Conservation (phyloP, 2,113 vertebrate genomes). For the Talpa occidentalis region DNA sequence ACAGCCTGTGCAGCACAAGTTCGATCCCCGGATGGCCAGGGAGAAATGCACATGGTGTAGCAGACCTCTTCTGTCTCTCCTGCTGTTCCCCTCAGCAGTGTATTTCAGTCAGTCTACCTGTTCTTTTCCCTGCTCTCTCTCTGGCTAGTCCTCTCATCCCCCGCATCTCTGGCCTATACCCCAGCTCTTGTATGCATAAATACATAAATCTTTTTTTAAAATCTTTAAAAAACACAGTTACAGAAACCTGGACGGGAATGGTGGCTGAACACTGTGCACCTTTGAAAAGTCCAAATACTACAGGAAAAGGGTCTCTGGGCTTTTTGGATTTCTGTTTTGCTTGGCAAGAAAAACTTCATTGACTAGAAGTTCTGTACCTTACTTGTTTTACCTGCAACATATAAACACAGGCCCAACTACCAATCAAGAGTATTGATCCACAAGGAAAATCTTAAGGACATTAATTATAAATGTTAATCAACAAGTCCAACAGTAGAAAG, state of each 20-base stretch:
- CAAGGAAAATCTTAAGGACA: neutral
- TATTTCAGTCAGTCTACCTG: too few relatives aligned
- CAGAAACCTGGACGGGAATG: neutral
- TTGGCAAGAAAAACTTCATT: neutral
- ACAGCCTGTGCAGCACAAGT: too few relatives aligned
- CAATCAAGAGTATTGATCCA: neutral
- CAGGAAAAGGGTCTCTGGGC: neutral
- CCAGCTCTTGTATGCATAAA: too few relatives aligned
- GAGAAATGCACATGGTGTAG: too few relatives aligned
- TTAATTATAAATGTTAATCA: neutral
- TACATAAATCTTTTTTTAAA: too few relatives aligned
- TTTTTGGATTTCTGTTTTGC: neutral
- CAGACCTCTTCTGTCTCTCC: too few relatives aligned
- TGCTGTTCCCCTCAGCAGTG: too few relatives aligned
- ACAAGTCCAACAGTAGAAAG: neutral
- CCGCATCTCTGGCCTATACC: too few relatives aligned
- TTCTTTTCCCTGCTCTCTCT: too few relatives aligned
- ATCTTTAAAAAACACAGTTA: too few relatives aligned
- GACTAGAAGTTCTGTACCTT: neutral
- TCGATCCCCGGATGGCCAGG: too few relatives aligned
- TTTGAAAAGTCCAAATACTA: slow-evolving; percentile 12
- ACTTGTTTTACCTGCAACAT: neutral
- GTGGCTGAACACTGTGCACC: neutral
- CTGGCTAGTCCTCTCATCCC: too few relatives aligned
- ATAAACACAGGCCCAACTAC: neutral